Evolutionary conservation across 2,113 vertebrate genomes (phyloP), one percentile per base, ranked within the genome.

Genomic region (Suncus etruscus): DNA sequence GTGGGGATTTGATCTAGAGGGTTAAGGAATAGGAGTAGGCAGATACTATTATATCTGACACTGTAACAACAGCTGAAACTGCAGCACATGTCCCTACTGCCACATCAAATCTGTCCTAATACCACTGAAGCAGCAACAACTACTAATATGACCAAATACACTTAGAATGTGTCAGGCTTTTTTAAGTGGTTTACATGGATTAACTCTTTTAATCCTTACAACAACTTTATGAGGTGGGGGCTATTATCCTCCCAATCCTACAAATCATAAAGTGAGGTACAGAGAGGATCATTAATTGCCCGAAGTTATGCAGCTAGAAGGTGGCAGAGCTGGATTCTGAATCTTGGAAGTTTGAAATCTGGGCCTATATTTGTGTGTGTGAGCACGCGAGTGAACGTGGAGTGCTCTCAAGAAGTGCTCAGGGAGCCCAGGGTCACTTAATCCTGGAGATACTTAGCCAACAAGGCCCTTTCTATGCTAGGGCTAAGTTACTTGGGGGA

Each of bases 161-260:
- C 29, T 85, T 68, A 24, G 45, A 84, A 50, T 47, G 18, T 87
- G 68, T 77, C 68, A 83, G 85, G 50, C 65, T 94, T 45, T 81
- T 73, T 79, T 89, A 84, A 92, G 81, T 66, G 78, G 61, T 94
- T 92, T 82, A 48, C 16, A 18, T 11, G 29, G 78, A 79, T 54
- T 72, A 48, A 45, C 81, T 92, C 45, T 78, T 95, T 89, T 87
- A 82, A 95, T 92, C 70, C 70, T 91, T 54, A 91, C 16, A 89
- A 72, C 77, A 81, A 31, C 82, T 94, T 94, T 92, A 93, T 50
- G 54, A 95, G 79, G 12, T 82, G 11, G 39, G 29, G 20, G 32
- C 24, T 72, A 66, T 86, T 63, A 91, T 89, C 58, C 87, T 68
- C 65, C 24, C 18, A 31, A 86, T 83, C 82, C 83, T 79, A 79